Evolutionary conservation across 2,888 invertebrate species (phyloP), one percentile per base, ranked within the genome.

Genomic region (Drosophila fulvimacula): DNA sequence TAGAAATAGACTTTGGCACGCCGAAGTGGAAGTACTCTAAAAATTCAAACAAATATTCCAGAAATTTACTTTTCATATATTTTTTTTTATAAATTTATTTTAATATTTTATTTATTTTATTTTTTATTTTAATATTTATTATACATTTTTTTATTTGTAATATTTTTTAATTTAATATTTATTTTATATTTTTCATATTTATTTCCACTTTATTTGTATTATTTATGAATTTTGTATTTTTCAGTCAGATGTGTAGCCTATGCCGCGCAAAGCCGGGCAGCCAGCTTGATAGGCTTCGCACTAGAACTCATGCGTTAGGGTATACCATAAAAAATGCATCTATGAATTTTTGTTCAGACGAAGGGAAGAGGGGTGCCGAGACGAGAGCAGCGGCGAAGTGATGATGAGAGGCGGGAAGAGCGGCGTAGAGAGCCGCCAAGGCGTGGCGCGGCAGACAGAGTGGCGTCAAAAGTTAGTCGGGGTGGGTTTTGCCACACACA

Each of bases 401-500:
- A 7, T 2, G n/a, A 5, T 3, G 24, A 9, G 44, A 27, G 24
- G n/a, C 21, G 44, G n/a, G n/a, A n/a, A 11, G 46, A n/a, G 46
- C 24, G 2, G 46, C 10, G 27, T 5, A n/a, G 27, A 10, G 24
- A 17, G 89, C 82, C 89, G 82, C 79, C 84, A 69, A 89, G 82
- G 83, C 83, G 89, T 84, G 83, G 89, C 82, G 79, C 64, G 89
- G 79, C 88, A 84, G 83, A 84, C 83, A 84, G 69, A 81, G 88
- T 89, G 83, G 83, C 83, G 83, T 84, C 83, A 88, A 69, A 84
- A 69, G 89, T 89, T 67, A 63, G 32, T 55, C 38, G 38, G 38
- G 38, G 52, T 24, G 52, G n/a, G n/a, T 48, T 48, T 17, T 48
- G 17, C 46, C 46, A n/a, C 46, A 15, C 44, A 44, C 44, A 44